phyloP scores from a whole-genome alignment of 1,140 invertebrate species.

The Drosophila busckii region DNA sequence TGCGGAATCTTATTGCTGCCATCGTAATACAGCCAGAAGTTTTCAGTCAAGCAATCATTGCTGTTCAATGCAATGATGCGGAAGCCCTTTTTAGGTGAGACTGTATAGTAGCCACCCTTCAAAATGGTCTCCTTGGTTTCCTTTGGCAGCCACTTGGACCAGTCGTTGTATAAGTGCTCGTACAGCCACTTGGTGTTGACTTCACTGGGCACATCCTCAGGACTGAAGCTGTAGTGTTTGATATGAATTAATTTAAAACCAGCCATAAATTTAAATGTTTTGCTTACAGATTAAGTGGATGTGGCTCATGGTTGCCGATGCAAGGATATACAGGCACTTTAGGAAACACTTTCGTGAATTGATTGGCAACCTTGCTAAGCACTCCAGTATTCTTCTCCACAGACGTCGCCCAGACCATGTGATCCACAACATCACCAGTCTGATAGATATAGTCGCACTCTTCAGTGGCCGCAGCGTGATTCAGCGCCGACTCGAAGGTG shows the following conservation, averaged over 20 bases:
- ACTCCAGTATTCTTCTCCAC: constrained; percentile 83
- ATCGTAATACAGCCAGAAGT: constrained; percentile 82
- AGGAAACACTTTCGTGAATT: constrained; percentile 83
- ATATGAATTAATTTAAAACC: background rate
- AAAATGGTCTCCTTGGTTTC: constrained; percentile 82
- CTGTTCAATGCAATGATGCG: constrained; percentile 87
- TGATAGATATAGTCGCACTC: constrained; percentile 87
- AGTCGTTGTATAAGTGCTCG: constrained; percentile 82
- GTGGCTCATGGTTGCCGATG: too few relatives aligned
- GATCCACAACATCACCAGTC: constrained; percentile 91
- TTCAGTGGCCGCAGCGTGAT: constrained; percentile 80
- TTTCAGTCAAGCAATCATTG: constrained; percentile 86
- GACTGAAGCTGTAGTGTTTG: constrained; percentile 55
- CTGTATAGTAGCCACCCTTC: constrained; percentile 86
- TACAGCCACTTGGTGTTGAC: constrained; percentile 86
- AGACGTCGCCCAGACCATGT: constrained; percentile 90
- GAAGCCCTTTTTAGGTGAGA: constrained; percentile 82
- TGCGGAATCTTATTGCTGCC: constrained; percentile 80
- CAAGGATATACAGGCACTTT: too few relatives aligned
- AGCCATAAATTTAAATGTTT: constrained; percentile 80
- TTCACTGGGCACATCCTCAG: constrained; percentile 41
- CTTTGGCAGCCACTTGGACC: constrained; percentile 84
- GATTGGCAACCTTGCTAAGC: constrained; percentile 81
- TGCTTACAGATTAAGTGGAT: constrained; percentile 90
- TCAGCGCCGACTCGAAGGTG: constrained; percentile 82